A percentile compares a stretch with the other conserved stretches of the same genome.
Conservation (phyloP, 1,140 invertebrate species). For the Teleogryllus occipitalis region DNA sequence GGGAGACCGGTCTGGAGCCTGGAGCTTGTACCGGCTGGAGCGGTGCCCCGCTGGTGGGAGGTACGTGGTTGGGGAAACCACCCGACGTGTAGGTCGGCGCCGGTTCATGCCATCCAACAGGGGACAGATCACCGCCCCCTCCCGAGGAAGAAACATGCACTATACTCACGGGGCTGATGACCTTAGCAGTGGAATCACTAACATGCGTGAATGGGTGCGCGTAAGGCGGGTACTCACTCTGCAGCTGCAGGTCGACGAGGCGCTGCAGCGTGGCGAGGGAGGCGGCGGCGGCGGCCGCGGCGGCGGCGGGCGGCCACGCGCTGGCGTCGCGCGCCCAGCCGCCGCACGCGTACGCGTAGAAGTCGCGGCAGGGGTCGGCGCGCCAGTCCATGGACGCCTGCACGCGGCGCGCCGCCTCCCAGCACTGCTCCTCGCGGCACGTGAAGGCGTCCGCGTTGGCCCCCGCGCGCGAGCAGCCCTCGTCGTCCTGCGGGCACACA, state of each 20-base stretch:
- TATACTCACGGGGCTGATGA: too few species aligned
- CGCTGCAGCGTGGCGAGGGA: constrained; percentile 38
- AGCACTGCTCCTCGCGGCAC: constrained; percentile 36
- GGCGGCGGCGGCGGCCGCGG: constrained; percentile 31
- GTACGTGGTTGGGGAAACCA: too few species aligned
- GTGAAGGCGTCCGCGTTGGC: constrained; percentile 25
- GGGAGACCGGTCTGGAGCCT: too few species aligned
- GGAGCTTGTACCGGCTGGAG: too few species aligned
- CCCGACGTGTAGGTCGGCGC: too few species aligned
- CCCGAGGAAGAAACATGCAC: too few species aligned
- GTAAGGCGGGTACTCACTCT: constrained; percentile 25
- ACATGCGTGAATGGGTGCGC: neutral
- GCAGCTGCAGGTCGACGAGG: constrained; percentile 36
- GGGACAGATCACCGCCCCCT: too few species aligned
- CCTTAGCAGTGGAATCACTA: neutral
- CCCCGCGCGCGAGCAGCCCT: constrained; percentile 11
- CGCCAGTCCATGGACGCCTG: constrained; percentile 37
- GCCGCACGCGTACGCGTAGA: constrained; percentile 61
- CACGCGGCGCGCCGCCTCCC: constrained; percentile 36
- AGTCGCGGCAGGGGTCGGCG: constrained; percentile 54
- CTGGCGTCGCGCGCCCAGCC: constrained; percentile 29
- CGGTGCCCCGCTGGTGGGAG: too few species aligned
- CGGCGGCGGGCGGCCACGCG: neutral
- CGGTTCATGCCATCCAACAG: too few species aligned
- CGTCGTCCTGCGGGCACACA: constrained; percentile 21